phyloP scores from a whole-genome alignment of 2,888 invertebrate genomes.

The Oasisia sp. region DNA sequence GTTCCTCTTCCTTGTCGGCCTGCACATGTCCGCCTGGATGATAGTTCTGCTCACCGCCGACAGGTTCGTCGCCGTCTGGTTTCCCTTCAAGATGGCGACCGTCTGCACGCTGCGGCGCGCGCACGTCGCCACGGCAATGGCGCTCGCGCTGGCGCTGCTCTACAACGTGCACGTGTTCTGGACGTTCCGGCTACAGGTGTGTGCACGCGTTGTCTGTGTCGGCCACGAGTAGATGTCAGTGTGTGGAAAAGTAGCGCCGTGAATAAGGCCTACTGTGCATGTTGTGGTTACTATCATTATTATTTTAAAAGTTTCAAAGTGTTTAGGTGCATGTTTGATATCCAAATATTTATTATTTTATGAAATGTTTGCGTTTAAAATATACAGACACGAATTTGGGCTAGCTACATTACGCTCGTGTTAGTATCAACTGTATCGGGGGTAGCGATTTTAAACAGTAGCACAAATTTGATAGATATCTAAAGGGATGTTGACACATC shows the following conservation, averaged over 20 bases:
- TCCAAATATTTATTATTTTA: too few relatives aligned
- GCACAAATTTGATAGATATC: too few relatives aligned
- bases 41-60: conserved; percentile 36
- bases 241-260: neutral
- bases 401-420: too few relatives aligned
- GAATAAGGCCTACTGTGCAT: neutral
- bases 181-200: conserved; percentile 26
- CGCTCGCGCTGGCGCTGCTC: conserved; percentile 25
- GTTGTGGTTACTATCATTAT: too few relatives aligned
- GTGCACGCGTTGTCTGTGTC: neutral
- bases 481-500: too few relatives aligned
- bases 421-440: neutral
- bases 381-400: too few relatives aligned
- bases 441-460: neutral
- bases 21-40: conserved; percentile 37
- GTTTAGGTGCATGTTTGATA: neutral
- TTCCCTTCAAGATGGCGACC: conserved; percentile 35
- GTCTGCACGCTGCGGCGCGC: conserved; percentile 34
- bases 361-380: too few relatives aligned
- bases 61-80: conserved; percentile 37
- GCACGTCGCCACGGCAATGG: conserved; percentile 19
- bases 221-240: neutral
- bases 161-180: conserved; percentile 38
- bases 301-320: neutral
- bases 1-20: conserved; percentile 52